Conservation (phyloP, 2,113 vertebrate genomes). For the Nothobranchius kuhntae region DNA sequence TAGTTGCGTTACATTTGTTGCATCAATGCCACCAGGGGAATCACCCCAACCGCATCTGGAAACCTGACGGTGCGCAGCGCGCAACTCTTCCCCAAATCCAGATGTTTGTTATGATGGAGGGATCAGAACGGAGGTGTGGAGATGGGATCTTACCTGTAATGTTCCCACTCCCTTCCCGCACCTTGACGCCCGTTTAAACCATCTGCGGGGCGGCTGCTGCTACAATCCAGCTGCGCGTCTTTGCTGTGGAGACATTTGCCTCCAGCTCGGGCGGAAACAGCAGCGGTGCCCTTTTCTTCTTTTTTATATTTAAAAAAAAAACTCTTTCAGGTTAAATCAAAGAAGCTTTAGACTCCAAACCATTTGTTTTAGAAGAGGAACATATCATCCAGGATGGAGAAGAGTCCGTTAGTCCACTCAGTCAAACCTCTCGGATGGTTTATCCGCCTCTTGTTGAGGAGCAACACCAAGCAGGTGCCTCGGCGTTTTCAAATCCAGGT, state of each 20-base stretch:
- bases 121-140: too few relatives aligned
- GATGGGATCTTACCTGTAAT: constrained; percentile 65
- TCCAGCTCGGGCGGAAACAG: constrained; percentile 8
- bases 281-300: not conserved
- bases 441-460: too few relatives aligned
- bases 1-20: too few relatives aligned
- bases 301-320: too few relatives aligned
- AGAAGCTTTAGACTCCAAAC: constrained; percentile 1
- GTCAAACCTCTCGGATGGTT: too few relatives aligned
- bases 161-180: constrained; percentile 76
- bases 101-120: too few relatives aligned
- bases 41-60: too few relatives aligned
- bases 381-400: constrained; percentile 3
- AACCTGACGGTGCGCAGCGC: too few relatives aligned
- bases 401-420: constrained; percentile 18
- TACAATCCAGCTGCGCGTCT: constrained; percentile 71
- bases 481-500: too few relatives aligned
- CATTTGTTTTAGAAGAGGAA: not conserved
- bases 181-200: constrained; percentile 81
- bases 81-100: too few relatives aligned
- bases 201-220: constrained; percentile 74
- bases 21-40: too few relatives aligned
- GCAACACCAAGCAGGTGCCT: not conserved
- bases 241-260: constrained; percentile 53
- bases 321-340: not conserved